Evolutionary conservation across 2,113 vertebrate genomes (phyloP).

Genomic region (Nibea albiflora): DNA sequence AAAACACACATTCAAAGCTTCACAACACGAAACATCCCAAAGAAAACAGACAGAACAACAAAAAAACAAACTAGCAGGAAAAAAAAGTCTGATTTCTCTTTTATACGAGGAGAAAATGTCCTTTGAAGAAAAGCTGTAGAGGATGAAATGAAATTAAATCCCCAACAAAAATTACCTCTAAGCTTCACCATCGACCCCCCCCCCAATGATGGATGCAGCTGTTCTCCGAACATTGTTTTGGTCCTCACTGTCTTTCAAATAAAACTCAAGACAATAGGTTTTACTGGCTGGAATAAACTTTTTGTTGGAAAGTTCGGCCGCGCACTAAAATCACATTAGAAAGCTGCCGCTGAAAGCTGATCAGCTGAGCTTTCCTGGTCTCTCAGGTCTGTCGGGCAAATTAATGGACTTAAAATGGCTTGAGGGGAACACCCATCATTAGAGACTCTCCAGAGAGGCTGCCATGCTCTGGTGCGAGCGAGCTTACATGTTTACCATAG

Average conservation of each 20-base stretch:
- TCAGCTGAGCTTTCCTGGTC: constrained; percentile 4
- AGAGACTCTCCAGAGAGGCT: constrained; percentile 3
- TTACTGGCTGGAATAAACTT: not conserved
- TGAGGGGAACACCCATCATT: constrained; percentile 1
- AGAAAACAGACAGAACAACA: constrained; percentile 9
- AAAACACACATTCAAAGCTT: constrained; percentile 27
- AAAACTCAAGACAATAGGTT: not conserved
- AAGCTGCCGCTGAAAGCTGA: constrained; percentile 9
- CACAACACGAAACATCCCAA: not conserved
- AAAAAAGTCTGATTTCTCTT: not conserved
- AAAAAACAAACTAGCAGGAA: not conserved
- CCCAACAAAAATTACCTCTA: not conserved
- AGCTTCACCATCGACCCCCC: not conserved
- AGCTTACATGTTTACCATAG: not conserved
- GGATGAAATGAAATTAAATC: constrained; percentile 13
- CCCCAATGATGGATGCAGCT: constrained; percentile 8
- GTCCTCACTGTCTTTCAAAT: constrained; percentile 23
- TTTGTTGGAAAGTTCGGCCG: constrained; percentile 12
- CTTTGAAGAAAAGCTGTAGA: constrained; percentile 8
- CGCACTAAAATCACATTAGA: not conserved
- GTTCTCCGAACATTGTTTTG: constrained; percentile 1
- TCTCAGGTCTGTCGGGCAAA: constrained; percentile 18
- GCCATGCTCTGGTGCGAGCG: not conserved
- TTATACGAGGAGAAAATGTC: not conserved
- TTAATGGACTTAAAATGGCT: not conserved